Percentiles rank a stretch among this genome's conserved stretches.
phyloP scores from a whole-genome alignment of 2,113 vertebrate species.

The Hippopotamus amphibius region DNA sequence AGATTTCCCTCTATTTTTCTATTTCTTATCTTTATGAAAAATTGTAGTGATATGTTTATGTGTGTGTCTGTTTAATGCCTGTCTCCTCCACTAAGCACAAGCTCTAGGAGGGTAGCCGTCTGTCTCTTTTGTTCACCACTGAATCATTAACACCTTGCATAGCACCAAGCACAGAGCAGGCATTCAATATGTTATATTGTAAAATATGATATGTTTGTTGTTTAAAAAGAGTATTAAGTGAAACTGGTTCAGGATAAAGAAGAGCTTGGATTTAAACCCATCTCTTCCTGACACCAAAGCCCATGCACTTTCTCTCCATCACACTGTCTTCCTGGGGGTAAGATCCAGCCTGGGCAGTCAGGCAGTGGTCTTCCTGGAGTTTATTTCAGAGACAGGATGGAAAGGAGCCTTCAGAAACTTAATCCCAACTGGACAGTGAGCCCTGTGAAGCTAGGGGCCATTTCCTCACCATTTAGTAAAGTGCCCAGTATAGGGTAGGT shows the following conservation, averaged over 20 bases:
- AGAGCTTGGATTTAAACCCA: slow-evolving; percentile 18
- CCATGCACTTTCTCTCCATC: not conserved
- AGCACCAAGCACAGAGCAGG: not conserved
- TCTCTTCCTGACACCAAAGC: not conserved
- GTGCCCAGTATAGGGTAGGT: not conserved
- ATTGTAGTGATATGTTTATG: not conserved
- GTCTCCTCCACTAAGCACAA: not conserved
- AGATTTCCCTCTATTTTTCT: not conserved
- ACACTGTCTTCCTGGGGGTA: not conserved
- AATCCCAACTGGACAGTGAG: slow-evolving; percentile 1
- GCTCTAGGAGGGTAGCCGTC: not conserved
- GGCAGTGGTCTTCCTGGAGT: not conserved
- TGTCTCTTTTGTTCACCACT: not conserved
- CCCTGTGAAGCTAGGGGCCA: not conserved
- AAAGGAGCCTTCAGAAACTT: slow-evolving; percentile 21
- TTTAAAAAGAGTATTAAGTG: slow-evolving; percentile 25
- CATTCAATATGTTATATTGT: not conserved
- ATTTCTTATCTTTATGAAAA: not conserved
- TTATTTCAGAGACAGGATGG: not conserved
- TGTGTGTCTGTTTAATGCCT: not conserved
- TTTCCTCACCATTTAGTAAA: not conserved
- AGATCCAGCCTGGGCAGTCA: not conserved
- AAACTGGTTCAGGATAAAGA: not conserved
- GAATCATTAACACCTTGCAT: not conserved
- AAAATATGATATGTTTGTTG: not conserved